Percentiles rank a stretch among this genome's conserved stretches.
Evolutionary conservation across 2,888 invertebrate genomes (phyloP).

Genomic region (Microctonus brassicae): DNA sequence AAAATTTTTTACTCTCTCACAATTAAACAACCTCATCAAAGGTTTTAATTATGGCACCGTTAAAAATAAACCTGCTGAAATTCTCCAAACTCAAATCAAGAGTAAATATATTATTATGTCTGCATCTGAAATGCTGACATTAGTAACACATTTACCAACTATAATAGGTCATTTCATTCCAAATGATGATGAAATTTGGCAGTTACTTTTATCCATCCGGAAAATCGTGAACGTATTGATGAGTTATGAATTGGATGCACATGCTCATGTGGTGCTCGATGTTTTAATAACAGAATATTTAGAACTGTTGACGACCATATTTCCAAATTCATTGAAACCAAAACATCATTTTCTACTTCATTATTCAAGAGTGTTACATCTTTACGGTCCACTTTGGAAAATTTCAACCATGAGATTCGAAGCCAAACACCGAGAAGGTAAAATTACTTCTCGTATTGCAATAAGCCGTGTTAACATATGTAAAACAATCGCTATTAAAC

Average conservation of each 20-base stretch:
- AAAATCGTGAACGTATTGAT: not conserved
- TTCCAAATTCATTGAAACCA: conserved; percentile 36
- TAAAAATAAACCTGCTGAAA: conserved; percentile 25
- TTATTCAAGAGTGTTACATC: conserved; percentile 33
- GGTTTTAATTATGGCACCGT: conserved; percentile 9
- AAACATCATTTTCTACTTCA: conserved; percentile 47
- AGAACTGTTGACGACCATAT: conserved; percentile 21
- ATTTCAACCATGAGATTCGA: conserved; percentile 41
- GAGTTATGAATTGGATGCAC: not conserved
- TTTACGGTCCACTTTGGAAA: conserved; percentile 39
- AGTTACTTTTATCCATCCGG: not conserved
- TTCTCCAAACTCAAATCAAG: not conserved
- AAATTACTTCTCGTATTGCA: conserved; percentile 28
- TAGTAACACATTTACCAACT: not conserved
- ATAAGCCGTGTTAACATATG: conserved; percentile 37
- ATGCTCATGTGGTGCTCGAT: too few species aligned
- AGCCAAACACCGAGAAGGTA: conserved; percentile 38
- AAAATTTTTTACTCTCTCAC: conserved; percentile 9
- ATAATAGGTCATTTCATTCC: not conserved
- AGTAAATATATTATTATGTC: not conserved
- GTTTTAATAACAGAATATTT: conserved; percentile 41
- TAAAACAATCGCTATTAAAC: conserved; percentile 39
- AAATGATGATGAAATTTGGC: not conserved
- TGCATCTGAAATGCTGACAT: not conserved
- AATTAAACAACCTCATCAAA: not conserved